phyloP scores from a whole-genome alignment of 2,797 vertebrate genomes.

The Clarias platycephalus region DNA sequence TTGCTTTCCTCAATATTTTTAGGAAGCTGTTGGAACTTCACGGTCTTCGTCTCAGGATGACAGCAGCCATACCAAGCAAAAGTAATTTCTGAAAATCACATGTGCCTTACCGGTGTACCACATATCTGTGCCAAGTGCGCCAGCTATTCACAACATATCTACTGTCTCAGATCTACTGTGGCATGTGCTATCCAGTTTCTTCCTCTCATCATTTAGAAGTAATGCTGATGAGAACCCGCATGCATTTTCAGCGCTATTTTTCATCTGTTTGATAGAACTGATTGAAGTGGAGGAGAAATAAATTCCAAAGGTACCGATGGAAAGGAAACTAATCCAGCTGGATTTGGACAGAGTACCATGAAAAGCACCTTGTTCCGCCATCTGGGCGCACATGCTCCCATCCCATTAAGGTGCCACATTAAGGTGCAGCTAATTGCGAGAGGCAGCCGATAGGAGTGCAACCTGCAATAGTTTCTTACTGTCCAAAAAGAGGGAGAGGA shows the following conservation, averaged over 20 bases:
- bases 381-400: slow-evolving; percentile 69
- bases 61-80: background rate
- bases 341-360: slow-evolving; percentile 58
- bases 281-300: slow-evolving; percentile 18
- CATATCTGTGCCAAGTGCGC: background rate
- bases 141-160: background rate
- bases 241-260: background rate
- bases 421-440: slow-evolving; percentile 75
- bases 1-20: too few relatives aligned
- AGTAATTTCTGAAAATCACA: background rate
- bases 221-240: background rate
- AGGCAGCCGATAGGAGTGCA: slow-evolving; percentile 67
- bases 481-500: slow-evolving; percentile 55
- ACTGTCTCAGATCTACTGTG: background rate
- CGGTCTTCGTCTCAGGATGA: too few relatives aligned
- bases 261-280: slow-evolving; percentile 7
- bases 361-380: slow-evolving; percentile 77
- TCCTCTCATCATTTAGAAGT: background rate
- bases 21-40: too few relatives aligned
- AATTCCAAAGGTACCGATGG: slow-evolving; percentile 43
- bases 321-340: slow-evolving; percentile 69
- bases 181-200: background rate
- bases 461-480: slow-evolving; percentile 69
- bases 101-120: background rate
- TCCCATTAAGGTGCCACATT: slow-evolving; percentile 73